Evolutionary conservation across 2,888 invertebrate genomes (phyloP).

Genomic region (Diogma glabrata): DNA sequence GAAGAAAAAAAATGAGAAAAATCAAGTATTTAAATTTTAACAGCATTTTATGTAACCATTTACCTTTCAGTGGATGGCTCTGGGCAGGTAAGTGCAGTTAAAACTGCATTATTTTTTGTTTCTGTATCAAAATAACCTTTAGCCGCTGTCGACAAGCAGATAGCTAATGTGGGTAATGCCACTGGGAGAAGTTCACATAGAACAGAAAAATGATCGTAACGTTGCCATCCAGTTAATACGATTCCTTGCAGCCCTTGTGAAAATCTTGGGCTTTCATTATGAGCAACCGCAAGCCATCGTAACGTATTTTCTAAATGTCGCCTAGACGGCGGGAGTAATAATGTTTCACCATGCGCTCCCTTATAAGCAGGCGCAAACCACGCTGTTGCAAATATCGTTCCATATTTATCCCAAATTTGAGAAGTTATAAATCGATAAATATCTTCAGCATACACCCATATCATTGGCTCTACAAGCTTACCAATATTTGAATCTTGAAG

Average conservation of each 20-base stretch:
- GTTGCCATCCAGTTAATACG: constrained; percentile 35
- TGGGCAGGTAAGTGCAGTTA: constrained; percentile 44
- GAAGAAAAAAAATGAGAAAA: constrained; percentile 9
- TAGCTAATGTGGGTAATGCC: constrained; percentile 50
- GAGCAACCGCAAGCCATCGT: constrained; percentile 56
- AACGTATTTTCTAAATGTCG: constrained; percentile 59
- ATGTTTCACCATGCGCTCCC: constrained; percentile 60
- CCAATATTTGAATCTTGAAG: constrained; percentile 51
- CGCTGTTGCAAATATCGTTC: constrained; percentile 51
- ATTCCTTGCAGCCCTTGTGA: constrained; percentile 33
- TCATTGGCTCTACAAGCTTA: constrained; percentile 61
- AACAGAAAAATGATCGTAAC: constrained; percentile 59
- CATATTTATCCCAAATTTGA: constrained; percentile 53
- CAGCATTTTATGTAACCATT: too few relatives aligned
- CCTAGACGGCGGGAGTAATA: constrained; percentile 52
- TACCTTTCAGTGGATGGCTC: constrained; percentile 23
- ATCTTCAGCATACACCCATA: constrained; percentile 69
- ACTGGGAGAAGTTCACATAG: constrained; percentile 56
- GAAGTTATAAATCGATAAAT: constrained; percentile 46
- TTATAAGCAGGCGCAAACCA: constrained; percentile 69
- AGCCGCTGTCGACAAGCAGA: constrained; percentile 45
- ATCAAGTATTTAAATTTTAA: too few relatives aligned
- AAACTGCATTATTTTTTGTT: constrained; percentile 37
- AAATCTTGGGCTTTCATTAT: constrained; percentile 40
- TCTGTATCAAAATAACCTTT: constrained; percentile 47